Conservation (phyloP, 2,888 invertebrate species). For the Agriopis marginaria region DNA sequence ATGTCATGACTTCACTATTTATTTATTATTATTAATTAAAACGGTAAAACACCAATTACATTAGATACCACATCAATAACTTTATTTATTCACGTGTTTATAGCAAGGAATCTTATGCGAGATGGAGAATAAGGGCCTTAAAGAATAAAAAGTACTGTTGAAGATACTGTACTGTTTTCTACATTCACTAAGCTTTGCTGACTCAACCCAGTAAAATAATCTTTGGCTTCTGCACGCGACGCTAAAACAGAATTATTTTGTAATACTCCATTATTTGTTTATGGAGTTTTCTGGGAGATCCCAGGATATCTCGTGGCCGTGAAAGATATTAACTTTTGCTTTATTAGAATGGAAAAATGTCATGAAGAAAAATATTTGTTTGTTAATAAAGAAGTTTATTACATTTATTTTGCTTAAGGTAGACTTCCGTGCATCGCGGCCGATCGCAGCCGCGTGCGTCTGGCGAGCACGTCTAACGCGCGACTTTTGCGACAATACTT, state of each 20-base stretch:
- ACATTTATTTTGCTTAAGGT: neutral
- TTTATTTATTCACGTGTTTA: no score
- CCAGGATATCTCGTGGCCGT: constrained; percentile 6
- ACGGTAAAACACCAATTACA: no score
- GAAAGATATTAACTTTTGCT: constrained; percentile 18
- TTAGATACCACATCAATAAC: no score
- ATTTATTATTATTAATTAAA: no score
- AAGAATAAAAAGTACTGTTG: neutral
- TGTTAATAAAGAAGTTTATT: constrained; percentile 1
- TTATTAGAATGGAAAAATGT: constrained; percentile 19
- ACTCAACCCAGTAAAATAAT: constrained; percentile 52
- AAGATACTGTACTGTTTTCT: constrained; percentile 17
- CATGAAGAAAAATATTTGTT: constrained; percentile 4
- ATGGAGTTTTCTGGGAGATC: constrained; percentile 26
- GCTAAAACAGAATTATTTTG: constrained; percentile 48
- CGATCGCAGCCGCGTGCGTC: no score
- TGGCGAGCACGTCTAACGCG: no score
- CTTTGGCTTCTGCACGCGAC: constrained; percentile 43
- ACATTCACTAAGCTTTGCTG: constrained; percentile 44
- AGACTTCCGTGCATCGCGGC: no score
- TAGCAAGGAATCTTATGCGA: no score
- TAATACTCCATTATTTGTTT: constrained; percentile 46
- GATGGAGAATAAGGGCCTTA: no score
- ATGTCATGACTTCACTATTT: no score
- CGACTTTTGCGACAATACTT: no score